These are phyloP conservation scores for Prinia subflava DNA, from an alignment of 2,113 vertebrate genomes.

Conservation along the genomic window DNA sequence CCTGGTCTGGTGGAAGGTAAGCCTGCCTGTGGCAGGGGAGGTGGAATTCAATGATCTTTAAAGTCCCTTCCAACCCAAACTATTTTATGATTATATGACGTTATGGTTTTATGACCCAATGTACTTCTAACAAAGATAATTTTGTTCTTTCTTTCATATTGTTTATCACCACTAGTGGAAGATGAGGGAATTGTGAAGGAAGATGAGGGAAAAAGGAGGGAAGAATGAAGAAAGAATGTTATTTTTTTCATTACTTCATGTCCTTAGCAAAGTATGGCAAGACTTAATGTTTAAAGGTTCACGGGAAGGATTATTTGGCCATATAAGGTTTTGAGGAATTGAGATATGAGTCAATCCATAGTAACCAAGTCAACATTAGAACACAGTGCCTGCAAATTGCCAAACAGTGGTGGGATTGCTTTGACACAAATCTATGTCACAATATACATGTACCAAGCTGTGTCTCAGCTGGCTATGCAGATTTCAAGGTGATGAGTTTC, in stretches of 20 bases:
- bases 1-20: background rate
- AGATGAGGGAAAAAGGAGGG: background rate
- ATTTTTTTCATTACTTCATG: background rate
- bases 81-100: background rate
- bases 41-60: background rate
- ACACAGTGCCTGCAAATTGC: background rate
- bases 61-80: background rate
- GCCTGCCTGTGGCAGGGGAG: background rate
- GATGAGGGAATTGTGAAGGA: background rate
- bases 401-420: background rate
- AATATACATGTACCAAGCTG: accelerated
- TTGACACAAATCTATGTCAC: background rate
- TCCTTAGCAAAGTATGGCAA: background rate
- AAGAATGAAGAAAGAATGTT: background rate
- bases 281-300: background rate
- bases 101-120: background rate
- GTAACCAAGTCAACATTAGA: slow-evolving; percentile 40
- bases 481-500: background rate
- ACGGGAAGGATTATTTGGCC: background rate
- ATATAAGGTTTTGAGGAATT: background rate
- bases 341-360: slow-evolving; percentile 12
- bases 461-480: background rate
- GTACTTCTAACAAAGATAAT: background rate
- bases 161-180: background rate
- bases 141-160: background rate